A percentile compares a stretch with the other conserved stretches of the same genome.
Evolutionary conservation across 2,797 vertebrate genomes (phyloP).

Genomic region (Hyperoplus immaculatus): DNA sequence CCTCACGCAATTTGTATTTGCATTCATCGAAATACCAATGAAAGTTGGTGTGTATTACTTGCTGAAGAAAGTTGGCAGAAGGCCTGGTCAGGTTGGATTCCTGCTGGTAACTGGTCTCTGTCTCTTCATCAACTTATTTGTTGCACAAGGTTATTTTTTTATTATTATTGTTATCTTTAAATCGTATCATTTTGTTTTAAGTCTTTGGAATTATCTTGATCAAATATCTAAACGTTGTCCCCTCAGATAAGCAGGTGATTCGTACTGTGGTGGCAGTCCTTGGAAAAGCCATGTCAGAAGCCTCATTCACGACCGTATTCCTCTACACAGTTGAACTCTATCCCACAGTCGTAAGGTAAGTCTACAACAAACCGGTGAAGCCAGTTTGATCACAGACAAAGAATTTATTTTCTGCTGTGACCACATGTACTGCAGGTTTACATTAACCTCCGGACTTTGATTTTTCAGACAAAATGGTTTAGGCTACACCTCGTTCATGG

Average conservation of each 20-base stretch:
- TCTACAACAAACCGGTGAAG: not conserved
- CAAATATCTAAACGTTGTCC: not conserved
- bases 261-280: slow-evolving; percentile 84
- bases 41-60: slow-evolving; percentile 85
- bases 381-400: slow-evolving; percentile 5
- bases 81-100: slow-evolving; percentile 70
- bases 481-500: slow-evolving; percentile 88
- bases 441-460: slow-evolving; percentile 28
- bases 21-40: slow-evolving; percentile 88
- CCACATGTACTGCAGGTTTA: not conserved
- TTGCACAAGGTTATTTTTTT: slow-evolving; percentile 76
- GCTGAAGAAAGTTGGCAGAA: slow-evolving; percentile 85
- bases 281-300: slow-evolving; percentile 90
- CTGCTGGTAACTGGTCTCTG: slow-evolving; percentile 79
- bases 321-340: slow-evolving; percentile 92
- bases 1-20: slow-evolving; percentile 90
- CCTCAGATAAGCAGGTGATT: slow-evolving; percentile 79
- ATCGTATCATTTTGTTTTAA: not conserved
- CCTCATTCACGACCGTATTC: slow-evolving; percentile 88
- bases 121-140: slow-evolving; percentile 81
- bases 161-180: not conserved
- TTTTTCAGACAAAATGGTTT: slow-evolving; percentile 91
- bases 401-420: slow-evolving; percentile 47
- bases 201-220: slow-evolving; percentile 4
- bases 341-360: slow-evolving; percentile 92